A percentile compares a stretch with the other conserved stretches of the same genome.
Conservation (phyloP, 2,113 vertebrate species). For the Gallinago paraguaiae region DNA sequence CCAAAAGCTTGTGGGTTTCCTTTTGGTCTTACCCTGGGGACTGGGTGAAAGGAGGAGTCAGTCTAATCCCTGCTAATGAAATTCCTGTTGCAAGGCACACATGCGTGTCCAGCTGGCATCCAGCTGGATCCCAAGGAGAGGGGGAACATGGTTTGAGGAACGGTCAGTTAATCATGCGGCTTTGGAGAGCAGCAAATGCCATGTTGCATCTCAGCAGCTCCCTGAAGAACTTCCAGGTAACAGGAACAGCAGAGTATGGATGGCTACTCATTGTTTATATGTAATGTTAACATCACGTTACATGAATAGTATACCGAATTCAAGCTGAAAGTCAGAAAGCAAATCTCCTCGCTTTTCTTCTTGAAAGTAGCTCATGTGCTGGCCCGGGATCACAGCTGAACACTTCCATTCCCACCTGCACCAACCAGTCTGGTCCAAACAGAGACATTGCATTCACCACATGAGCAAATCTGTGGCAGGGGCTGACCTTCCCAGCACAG, state of each 20-base stretch:
- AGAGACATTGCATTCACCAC: neutral
- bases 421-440: fast-evolving
- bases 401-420: neutral
- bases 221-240: neutral
- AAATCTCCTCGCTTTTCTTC: neutral
- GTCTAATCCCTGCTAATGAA: neutral
- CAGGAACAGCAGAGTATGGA: neutral
- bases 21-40: neutral
- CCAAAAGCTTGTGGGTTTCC: neutral
- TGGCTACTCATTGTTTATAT: neutral
- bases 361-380: neutral
- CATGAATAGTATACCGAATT: neutral
- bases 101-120: neutral
- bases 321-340: neutral
- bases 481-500: neutral
- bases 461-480: neutral
- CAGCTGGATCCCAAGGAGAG: neutral
- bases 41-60: neutral
- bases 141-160: neutral
- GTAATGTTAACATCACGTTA: neutral
- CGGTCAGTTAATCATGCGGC: fast-evolving
- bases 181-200: neutral
- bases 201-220: neutral
- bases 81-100: neutral
- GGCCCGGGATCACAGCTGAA: neutral